Conservation (phyloP, 2,888 invertebrate species). For the Linnaemya tessellans region DNA sequence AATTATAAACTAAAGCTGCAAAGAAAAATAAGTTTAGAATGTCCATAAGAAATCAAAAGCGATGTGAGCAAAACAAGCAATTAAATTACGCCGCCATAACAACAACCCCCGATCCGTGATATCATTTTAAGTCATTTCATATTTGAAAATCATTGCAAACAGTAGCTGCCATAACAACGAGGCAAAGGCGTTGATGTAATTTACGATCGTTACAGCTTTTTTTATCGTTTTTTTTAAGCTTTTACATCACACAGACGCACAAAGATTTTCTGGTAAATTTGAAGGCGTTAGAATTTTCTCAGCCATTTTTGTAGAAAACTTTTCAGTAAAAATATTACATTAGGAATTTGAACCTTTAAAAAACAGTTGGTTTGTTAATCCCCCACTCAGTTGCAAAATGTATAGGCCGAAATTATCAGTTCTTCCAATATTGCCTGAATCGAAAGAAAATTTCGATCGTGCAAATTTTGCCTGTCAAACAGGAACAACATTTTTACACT, state of each 20-base stretch:
- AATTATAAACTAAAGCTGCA: conserved; percentile 45
- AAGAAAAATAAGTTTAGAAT: conserved; percentile 67
- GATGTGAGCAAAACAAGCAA: conserved; percentile 40
- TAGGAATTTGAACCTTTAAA: no score
- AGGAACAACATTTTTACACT: no score
- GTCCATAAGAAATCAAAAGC: conserved; percentile 74
- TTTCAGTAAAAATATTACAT: no score
- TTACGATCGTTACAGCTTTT: conserved; percentile 30
- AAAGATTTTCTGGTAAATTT: background rate
- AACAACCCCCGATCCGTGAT: conserved; percentile 2
- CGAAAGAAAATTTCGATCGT: no score
- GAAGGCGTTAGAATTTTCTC: no score
- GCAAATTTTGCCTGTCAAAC: no score
- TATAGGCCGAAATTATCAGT: no score
- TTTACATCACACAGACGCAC: conserved; percentile 6
- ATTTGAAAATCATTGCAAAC: conserved; percentile 16
- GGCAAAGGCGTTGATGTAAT: conserved; percentile 35
- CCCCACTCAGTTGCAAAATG: no score
- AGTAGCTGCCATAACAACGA: conserved; percentile 25
- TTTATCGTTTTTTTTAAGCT: conserved; percentile 32
- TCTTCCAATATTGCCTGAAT: no score
- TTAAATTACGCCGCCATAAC: background rate
- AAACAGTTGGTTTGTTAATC: no score
- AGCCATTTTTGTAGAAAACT: no score
- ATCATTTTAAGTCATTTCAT: conserved; percentile 5